These are phyloP conservation scores for Ptychoptera albimana DNA, from an alignment of 2,888 invertebrate species.

Conservation along the genomic window DNA sequence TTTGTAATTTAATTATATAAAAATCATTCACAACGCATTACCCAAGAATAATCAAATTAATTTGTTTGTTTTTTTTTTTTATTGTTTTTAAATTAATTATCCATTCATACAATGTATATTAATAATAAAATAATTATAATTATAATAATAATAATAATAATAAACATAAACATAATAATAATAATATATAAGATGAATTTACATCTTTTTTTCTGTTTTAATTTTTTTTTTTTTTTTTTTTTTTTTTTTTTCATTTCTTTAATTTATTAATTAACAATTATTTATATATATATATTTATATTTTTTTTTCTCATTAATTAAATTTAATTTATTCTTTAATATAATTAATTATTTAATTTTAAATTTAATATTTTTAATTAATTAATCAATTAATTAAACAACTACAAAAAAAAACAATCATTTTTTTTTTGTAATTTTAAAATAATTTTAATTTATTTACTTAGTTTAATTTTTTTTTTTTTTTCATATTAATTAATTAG, in stretches of 20 bases:
- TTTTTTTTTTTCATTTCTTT: too few species aligned
- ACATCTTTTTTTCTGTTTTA: not conserved
- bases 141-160: not conserved
- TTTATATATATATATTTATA: too few species aligned
- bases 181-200: not conserved
- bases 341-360: too few species aligned
- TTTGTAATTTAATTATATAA: not conserved
- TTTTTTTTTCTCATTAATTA: too few species aligned
- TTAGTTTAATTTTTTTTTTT: not conserved
- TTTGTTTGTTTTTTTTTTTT: conserved; percentile 1
- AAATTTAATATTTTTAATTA: too few species aligned
- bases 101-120: conserved; percentile 4
- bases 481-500: not conserved
- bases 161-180: not conserved
- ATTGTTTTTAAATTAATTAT: conserved; percentile 2
- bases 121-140: not conserved
- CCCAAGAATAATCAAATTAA: conserved; percentile 3
- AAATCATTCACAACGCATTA: not conserved
- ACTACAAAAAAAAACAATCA: too few species aligned
- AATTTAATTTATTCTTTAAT: too few species aligned
- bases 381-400: too few species aligned
- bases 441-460: too few species aligned
- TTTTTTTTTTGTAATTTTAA: too few species aligned
- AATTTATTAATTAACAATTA: conserved; percentile 1
- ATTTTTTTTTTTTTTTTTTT: too few species aligned